Evolutionary conservation across 2,888 invertebrate genomes (phyloP).

Genomic region (Cremastobaeus sp.): DNA sequence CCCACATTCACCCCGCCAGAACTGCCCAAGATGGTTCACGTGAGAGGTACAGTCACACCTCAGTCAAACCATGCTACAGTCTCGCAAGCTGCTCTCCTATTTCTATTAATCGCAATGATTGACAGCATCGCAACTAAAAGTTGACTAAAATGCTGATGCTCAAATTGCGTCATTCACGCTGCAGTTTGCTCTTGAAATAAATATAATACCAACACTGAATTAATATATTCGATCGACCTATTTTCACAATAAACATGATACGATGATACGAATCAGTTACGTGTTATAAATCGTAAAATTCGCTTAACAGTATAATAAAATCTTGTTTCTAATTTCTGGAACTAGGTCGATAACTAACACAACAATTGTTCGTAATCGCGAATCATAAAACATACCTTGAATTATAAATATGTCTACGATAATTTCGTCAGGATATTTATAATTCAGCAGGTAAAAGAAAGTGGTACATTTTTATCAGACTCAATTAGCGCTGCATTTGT

Average conservation of each 20-base stretch:
- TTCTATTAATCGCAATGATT: constrained; percentile 55
- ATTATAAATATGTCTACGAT: constrained; percentile 24
- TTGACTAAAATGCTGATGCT: constrained; percentile 23
- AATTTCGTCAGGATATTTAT: constrained; percentile 21
- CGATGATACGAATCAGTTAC: too few relatives aligned
- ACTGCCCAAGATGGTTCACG: constrained; percentile 99
- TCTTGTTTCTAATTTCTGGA: too few relatives aligned
- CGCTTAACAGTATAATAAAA: too few relatives aligned
- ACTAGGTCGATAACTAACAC: constrained; percentile 26
- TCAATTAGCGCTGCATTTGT: too few relatives aligned
- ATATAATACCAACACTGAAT: constrained; percentile 19
- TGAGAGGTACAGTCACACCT: constrained; percentile 87
- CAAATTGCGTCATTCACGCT: constrained; percentile 16
- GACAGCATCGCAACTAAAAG: constrained; percentile 46
- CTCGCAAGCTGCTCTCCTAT: constrained; percentile 73
- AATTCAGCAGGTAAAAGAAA: constrained; percentile 15
- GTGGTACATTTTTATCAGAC: constrained; percentile 28
- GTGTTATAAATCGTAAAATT: too few relatives aligned
- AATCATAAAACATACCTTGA: constrained; percentile 19
- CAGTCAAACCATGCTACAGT: constrained; percentile 75
- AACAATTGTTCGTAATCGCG: constrained; percentile 14
- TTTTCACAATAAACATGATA: constrained; percentile 9
- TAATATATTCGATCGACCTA: constrained; percentile 25
- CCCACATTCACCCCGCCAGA: constrained; percentile 99
- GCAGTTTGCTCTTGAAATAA: constrained; percentile 32